Evolutionary conservation across 2,888 invertebrate species (phyloP).

Genomic region (Apamea crenata): DNA sequence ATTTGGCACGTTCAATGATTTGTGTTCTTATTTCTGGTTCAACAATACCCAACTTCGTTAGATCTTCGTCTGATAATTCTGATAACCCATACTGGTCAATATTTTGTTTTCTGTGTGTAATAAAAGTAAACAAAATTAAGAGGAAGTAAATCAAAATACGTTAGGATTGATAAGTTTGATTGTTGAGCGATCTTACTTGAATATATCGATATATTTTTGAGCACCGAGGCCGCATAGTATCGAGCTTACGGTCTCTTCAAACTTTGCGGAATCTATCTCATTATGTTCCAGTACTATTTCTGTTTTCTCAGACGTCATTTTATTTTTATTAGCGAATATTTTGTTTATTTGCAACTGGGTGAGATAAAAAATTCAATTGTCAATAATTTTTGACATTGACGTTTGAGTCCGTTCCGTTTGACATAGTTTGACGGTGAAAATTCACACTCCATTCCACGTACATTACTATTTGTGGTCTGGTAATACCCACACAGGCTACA

Average conservation of each 20-base stretch:
- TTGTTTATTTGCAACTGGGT: slow-evolving; percentile 39
- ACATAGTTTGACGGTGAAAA: neutral
- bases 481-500: neutral
- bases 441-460: neutral
- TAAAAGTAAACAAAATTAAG: slow-evolving; percentile 6
- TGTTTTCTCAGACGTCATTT: slow-evolving; percentile 46
- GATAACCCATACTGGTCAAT: slow-evolving; percentile 85
- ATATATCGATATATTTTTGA: slow-evolving; percentile 85
- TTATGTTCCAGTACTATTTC: slow-evolving; percentile 52
- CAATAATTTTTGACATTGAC: slow-evolving; percentile 32
- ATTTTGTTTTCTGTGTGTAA: slow-evolving; percentile 78
- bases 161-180: neutral
- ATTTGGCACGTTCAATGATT: slow-evolving; percentile 82
- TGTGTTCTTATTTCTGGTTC: slow-evolving; percentile 79
- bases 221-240: slow-evolving; percentile 83
- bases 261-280: slow-evolving; percentile 82
- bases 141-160: neutral
- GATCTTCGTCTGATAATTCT: slow-evolving; percentile 85
- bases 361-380: neutral
- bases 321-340: slow-evolving; percentile 2
- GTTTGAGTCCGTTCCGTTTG: neutral
- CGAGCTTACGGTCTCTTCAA: slow-evolving; percentile 83
- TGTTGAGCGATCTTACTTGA: slow-evolving; percentile 76
- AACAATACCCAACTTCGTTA: slow-evolving; percentile 83
- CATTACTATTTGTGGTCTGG: neutral